Percentiles rank a stretch among this genome's conserved stretches.
Conservation (phyloP, 2,113 vertebrate genomes). For the Danio rerio region GRCz12tu NC_133181.1:57511001-57511500, state of each 20-base stretch:
- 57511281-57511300: too few relatives aligned
- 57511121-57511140: background rate
- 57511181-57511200: slow-evolving; percentile 97
- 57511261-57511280: slow-evolving; percentile 39
- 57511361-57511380: too few relatives aligned
- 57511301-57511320: too few relatives aligned
- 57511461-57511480: too few relatives aligned
- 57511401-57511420: too few relatives aligned
- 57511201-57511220: slow-evolving; percentile 95
- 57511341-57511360: too few relatives aligned
- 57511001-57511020: background rate
- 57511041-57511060: background rate
- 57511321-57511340: too few relatives aligned
- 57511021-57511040: background rate
- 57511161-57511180: slow-evolving; percentile 71
- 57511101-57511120: background rate
- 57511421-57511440: too few relatives aligned
- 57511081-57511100: background rate
- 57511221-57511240: slow-evolving; percentile 97
- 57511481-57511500: too few relatives aligned
- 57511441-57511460: too few relatives aligned
- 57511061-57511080: background rate
- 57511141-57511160: background rate
- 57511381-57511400: too few relatives aligned
- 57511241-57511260: slow-evolving; percentile 89